Conservation (phyloP, 2,797 vertebrate species). For the Eremophila alpestris region DNA sequence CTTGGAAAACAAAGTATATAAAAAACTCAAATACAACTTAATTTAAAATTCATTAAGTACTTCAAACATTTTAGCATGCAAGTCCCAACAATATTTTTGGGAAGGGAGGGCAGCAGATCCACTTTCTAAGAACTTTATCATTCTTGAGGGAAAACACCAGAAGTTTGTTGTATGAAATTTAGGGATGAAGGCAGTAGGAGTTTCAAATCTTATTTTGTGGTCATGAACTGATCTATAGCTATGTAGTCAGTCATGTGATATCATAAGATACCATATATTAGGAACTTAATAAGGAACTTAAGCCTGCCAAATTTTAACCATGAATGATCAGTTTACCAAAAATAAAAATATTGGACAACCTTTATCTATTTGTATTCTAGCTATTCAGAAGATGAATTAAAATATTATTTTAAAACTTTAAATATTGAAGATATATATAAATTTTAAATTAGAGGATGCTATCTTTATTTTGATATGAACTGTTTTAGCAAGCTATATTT, state of each 20-base stretch:
- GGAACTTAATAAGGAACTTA: not conserved
- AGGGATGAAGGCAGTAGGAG: slow-evolving; percentile 19
- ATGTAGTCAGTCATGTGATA: not conserved
- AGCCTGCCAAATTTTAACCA: not conserved
- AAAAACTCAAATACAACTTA: not conserved
- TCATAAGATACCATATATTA: not conserved
- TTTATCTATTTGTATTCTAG: slow-evolving; percentile 6
- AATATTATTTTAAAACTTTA: not conserved
- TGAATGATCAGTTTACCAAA: not conserved
- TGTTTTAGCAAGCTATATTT: not conserved
- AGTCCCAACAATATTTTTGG: not conserved
- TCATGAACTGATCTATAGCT: slow-evolving; percentile 20
- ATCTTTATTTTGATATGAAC: not conserved
- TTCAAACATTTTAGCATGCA: not conserved
- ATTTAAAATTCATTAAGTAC: not conserved
- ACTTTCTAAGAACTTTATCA: not conserved
- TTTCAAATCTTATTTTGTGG: not conserved
- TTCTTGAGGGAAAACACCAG: not conserved
- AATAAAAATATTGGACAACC: slow-evolving; percentile 5
- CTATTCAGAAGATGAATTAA: slow-evolving; percentile 21
- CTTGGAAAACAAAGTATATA: not conserved
- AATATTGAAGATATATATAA: not conserved
- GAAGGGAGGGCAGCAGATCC: not conserved
- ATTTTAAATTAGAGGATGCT: not conserved
- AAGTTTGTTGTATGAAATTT: slow-evolving; percentile 42